These are phyloP conservation scores for Tetranychus piercei DNA, from an alignment of 2,888 invertebrate genomes.

Conservation along the genomic window DNA sequence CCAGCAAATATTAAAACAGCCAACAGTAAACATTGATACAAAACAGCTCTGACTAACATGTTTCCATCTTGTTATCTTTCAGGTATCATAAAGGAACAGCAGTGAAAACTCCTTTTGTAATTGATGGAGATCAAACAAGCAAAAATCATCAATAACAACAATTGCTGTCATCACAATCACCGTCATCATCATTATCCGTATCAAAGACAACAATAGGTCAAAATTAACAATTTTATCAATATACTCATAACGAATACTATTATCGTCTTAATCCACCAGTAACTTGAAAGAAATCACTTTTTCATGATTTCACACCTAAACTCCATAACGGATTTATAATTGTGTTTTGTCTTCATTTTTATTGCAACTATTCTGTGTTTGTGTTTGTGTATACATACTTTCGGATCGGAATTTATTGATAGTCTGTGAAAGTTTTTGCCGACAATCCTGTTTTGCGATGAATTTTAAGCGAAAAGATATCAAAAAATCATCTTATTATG, in stretches of 20 bases:
- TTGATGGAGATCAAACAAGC: not conserved
- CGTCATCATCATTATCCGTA: not conserved
- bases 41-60: too few relatives aligned
- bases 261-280: not conserved
- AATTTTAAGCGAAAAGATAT: slow-evolving; percentile 28
- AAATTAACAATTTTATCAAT: not conserved
- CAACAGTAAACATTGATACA: too few relatives aligned
- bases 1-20: too few relatives aligned
- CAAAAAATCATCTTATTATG: slow-evolving; percentile 37
- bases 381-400: too few relatives aligned
- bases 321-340: too few relatives aligned
- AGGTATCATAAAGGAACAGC: too few relatives aligned
- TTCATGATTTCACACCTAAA: too few relatives aligned
- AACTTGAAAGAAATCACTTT: not conserved
- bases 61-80: too few relatives aligned
- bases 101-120: not conserved
- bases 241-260: not conserved
- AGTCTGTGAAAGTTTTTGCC: too few relatives aligned
- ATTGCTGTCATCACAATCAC: not conserved
- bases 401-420: too few relatives aligned
- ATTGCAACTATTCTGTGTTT: too few relatives aligned
- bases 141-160: not conserved
- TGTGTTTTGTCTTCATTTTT: too few relatives aligned
- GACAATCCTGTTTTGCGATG: slow-evolving; percentile 23
- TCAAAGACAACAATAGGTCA: not conserved